Percentiles rank a stretch among this genome's conserved stretches.
phyloP scores from a whole-genome alignment of 2,797 vertebrate species.

The Cryptoprocta ferox region DNA sequence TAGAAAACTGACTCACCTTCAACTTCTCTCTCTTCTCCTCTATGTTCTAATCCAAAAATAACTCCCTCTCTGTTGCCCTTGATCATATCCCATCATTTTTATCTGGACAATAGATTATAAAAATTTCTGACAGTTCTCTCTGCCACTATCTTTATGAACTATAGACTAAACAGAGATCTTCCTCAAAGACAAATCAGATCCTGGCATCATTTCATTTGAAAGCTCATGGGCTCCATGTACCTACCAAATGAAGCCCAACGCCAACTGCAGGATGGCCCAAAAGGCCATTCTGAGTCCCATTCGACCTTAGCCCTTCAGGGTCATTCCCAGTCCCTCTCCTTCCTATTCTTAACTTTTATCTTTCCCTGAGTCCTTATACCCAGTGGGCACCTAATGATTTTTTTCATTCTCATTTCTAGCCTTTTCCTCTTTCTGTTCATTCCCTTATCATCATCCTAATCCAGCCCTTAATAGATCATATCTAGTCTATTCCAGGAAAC shows the following conservation, averaged over 20 bases:
- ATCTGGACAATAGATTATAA: background rate
- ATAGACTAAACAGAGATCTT: background rate
- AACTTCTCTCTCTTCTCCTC: background rate
- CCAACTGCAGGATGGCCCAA: background rate
- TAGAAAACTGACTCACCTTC: slow-evolving; percentile 11
- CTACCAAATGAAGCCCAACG: background rate
- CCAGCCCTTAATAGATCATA: background rate
- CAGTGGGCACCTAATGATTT: background rate
- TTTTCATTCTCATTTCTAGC: background rate
- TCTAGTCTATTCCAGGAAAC: background rate
- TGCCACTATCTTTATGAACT: slow-evolving; percentile 25
- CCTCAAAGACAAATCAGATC: background rate
- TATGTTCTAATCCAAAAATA: slow-evolving; percentile 13
- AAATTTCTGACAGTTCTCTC: background rate
- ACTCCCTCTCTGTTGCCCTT: background rate
- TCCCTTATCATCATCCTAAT: background rate
- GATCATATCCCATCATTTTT: background rate
- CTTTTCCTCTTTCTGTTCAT: background rate
- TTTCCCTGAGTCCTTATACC: background rate
- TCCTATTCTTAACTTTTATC: background rate
- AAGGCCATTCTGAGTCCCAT: background rate
- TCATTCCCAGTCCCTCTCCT: background rate
- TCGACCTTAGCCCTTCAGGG: background rate
- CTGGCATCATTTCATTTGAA: background rate
- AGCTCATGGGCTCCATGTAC: background rate